Percentiles rank a stretch among this genome's conserved stretches.
These are phyloP conservation scores for Thumatha senex DNA, from an alignment of 2,888 invertebrate species.

Conservation along the genomic window DNA sequence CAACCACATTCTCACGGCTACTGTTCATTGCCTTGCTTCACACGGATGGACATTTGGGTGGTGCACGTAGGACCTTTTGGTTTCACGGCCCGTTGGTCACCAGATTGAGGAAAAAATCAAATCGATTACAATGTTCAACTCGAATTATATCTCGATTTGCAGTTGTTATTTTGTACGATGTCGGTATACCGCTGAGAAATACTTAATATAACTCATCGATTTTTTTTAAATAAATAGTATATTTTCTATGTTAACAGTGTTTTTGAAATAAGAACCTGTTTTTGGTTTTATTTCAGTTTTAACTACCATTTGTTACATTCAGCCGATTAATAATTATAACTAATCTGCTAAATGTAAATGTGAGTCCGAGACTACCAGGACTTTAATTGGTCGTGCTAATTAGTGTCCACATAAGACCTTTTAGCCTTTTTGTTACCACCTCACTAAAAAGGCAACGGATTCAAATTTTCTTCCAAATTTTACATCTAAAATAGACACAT, in stretches of 20 bases:
- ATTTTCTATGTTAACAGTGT: constrained; percentile 24
- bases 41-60: constrained; percentile 62
- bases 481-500: too few species aligned
- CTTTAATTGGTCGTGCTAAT: too few species aligned
- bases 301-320: constrained; percentile 3
- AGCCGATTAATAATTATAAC: too few species aligned
- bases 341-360: too few species aligned
- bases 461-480: too few species aligned
- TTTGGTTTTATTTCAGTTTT: constrained; percentile 13
- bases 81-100: constrained; percentile 72
- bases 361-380: too few species aligned
- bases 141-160: constrained; percentile 40
- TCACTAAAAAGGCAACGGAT: too few species aligned
- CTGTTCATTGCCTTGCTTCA: constrained; percentile 56
- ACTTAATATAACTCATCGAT: constrained; percentile 27
- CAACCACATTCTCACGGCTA: constrained; percentile 72
- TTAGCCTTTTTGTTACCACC: too few species aligned
- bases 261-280: constrained; percentile 22
- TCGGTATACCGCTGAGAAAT: constrained; percentile 44
- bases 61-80: constrained; percentile 65
- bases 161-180: constrained; percentile 39
- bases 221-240: constrained; percentile 14
- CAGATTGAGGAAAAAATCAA: constrained; percentile 41
- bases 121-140: constrained; percentile 32
- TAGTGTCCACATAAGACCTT: too few species aligned